Conservation (phyloP, 2,113 vertebrate genomes). For the Mesoclemmys tuberculata region DNA sequence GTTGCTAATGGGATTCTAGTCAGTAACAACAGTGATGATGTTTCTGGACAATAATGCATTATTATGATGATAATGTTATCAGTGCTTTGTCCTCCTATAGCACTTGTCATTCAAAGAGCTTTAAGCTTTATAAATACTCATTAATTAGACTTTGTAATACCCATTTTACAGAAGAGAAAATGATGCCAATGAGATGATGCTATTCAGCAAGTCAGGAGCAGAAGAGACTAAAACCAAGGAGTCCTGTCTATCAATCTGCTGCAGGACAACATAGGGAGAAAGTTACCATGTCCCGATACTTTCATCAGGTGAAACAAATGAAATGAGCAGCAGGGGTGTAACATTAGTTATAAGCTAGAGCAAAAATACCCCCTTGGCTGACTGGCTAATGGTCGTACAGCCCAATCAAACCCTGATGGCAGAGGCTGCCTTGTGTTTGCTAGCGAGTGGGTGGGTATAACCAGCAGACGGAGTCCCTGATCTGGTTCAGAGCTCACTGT, state of each 20-base stretch:
- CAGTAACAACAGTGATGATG: rapidly evolving
- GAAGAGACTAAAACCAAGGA: background rate
- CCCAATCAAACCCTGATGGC: background rate
- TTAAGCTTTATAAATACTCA: background rate
- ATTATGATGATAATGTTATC: background rate
- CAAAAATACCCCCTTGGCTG: background rate
- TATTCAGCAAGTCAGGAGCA: background rate
- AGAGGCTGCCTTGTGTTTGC: background rate
- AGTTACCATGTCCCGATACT: background rate
- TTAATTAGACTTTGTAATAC: background rate
- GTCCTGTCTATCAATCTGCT: background rate
- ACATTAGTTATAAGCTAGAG: background rate
- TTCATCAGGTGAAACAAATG: background rate
- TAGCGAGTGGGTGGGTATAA: background rate
- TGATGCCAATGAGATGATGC: background rate
- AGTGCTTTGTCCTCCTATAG: background rate
- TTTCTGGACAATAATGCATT: rapidly evolving
- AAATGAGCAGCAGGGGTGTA: background rate
- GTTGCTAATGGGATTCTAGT: rapidly evolving
- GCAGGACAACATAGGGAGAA: background rate
- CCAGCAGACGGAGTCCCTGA: background rate
- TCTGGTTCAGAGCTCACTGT: background rate
- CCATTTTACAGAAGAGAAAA: background rate
- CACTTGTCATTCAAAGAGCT: background rate
- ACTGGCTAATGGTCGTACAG: rapidly evolving